Percentiles rank a stretch among this genome's conserved stretches.
Conservation (phyloP, 1,140 invertebrate species). For the Vollenhovia emeryi region DNA sequence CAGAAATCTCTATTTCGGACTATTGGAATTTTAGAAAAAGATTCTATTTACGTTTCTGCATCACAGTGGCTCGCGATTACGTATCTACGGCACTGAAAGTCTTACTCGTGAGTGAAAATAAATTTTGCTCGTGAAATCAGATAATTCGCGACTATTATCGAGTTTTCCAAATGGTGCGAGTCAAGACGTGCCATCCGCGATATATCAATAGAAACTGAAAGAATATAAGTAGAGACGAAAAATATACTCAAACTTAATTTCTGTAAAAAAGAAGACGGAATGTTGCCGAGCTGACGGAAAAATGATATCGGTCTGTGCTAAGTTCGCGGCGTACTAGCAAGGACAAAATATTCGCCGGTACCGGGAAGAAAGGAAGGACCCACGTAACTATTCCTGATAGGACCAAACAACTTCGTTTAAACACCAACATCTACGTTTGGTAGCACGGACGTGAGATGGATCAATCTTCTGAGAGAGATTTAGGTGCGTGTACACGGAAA, state of each 20-base stretch:
- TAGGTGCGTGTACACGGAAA: background rate
- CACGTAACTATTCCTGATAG: constrained; percentile 7
- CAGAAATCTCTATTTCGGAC: background rate
- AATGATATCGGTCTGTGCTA: constrained; percentile 25
- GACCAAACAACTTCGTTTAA: constrained; percentile 49
- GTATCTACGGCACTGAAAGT: background rate
- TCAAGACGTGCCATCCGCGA: background rate
- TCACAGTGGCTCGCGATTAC: background rate
- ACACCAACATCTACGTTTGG: background rate
- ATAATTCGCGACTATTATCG: background rate
- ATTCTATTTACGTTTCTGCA: too few species aligned
- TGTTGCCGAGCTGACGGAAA: background rate
- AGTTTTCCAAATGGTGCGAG: constrained; percentile 3
- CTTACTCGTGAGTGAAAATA: background rate
- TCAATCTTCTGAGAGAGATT: constrained; percentile 2
- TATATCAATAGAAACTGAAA: constrained; percentile 12
- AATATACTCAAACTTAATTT: constrained; percentile 22
- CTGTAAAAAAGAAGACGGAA: constrained; percentile 19
- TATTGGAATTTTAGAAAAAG: background rate
- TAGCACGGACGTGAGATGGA: background rate
- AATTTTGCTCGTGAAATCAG: background rate
- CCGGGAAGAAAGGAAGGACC: constrained; percentile 23
- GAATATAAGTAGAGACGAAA: background rate
- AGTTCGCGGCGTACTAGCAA: background rate
- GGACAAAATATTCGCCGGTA: constrained; percentile 47